phyloP scores from a whole-genome alignment of 2,797 vertebrate species.

The Sebastolobus alascanus region DNA sequence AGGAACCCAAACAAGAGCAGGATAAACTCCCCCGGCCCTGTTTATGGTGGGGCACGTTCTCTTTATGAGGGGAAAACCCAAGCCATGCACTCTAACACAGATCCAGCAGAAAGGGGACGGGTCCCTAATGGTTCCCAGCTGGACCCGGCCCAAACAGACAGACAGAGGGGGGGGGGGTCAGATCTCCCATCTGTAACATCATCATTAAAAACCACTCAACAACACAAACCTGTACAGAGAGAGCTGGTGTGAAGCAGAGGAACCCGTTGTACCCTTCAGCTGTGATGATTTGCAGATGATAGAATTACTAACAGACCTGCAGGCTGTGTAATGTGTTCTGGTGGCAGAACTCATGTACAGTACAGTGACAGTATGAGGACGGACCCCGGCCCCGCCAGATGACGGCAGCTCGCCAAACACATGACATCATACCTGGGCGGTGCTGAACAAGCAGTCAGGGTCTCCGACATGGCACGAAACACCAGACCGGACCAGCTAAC shows the following conservation, averaged over 20 bases:
- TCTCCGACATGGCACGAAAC: slow-evolving; percentile 14
- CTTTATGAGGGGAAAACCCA: slow-evolving; percentile 88
- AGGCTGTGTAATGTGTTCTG: background rate
- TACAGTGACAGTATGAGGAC: slow-evolving; percentile 43
- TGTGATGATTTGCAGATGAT: slow-evolving; percentile 17
- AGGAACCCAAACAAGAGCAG: slow-evolving; percentile 72
- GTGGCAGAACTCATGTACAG: background rate
- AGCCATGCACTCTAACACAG: slow-evolving; percentile 81
- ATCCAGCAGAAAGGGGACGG: slow-evolving; percentile 79
- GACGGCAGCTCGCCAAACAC: slow-evolving; percentile 59
- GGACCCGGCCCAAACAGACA: slow-evolving; percentile 64
- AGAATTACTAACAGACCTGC: slow-evolving; percentile 6
- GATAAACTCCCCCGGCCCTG: slow-evolving; percentile 65
- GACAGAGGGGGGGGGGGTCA: background rate
- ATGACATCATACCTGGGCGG: slow-evolving; percentile 76
- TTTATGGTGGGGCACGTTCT: slow-evolving; percentile 66
- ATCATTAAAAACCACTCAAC: slow-evolving; percentile 13
- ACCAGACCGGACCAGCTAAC: slow-evolving; percentile 14
- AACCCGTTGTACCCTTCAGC: background rate
- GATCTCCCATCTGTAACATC: slow-evolving; percentile 26
- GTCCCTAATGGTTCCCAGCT: slow-evolving; percentile 87
- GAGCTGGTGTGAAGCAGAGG: too few relatives aligned
- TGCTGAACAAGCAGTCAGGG: slow-evolving; percentile 5
- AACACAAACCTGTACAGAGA: too few relatives aligned
- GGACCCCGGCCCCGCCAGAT: slow-evolving; percentile 56